Evolutionary conservation across 2,888 invertebrate genomes (phyloP).

Genomic region (Belgica antarctica): DNA sequence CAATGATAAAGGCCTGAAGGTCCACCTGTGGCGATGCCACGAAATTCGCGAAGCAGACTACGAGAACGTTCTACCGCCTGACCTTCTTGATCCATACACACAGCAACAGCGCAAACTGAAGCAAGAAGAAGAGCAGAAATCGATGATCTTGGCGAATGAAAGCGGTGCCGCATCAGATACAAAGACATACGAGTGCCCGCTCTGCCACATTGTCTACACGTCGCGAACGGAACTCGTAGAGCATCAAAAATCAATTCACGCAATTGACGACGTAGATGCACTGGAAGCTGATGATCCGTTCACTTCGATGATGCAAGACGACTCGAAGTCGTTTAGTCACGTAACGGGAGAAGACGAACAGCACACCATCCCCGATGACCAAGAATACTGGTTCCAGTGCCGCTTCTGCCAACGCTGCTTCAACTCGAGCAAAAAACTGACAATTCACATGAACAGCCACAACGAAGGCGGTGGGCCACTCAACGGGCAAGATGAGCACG

Average conservation of each 20-base stretch:
- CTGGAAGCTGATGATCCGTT: conserved; percentile 31
- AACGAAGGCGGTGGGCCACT: conserved; percentile 47
- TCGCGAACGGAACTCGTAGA: conserved; percentile 52
- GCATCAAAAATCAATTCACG: conserved; percentile 53
- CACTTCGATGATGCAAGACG: conserved; percentile 37
- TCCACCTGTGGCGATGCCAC: conserved; percentile 55
- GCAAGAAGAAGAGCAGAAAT: conserved; percentile 40
- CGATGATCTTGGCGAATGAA: conserved; percentile 31
- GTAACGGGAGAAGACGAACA: conserved; percentile 37
- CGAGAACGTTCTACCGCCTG: conserved; percentile 26
- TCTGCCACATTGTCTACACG: conserved; percentile 54
- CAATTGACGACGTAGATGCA: conserved; percentile 38
- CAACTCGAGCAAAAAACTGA: conserved; percentile 55
- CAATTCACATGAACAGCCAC: conserved; percentile 55
- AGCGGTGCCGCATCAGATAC: neutral
- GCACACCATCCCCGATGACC: conserved; percentile 46
- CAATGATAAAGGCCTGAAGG: conserved; percentile 55
- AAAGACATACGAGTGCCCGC: conserved; percentile 50
- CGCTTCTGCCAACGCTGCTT: conserved; percentile 55
- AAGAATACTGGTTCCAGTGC: conserved; percentile 53
- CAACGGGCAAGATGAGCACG: conserved; percentile 51
- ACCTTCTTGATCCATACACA: conserved; percentile 34
- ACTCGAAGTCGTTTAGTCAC: conserved; percentile 41
- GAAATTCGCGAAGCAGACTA: conserved; percentile 43
- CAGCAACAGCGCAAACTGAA: conserved; percentile 39